A percentile compares a stretch with the other conserved stretches of the same genome.
Evolutionary conservation across 2,888 invertebrate genomes (phyloP).

Genomic region (Pandemis cinnamomeana): DNA sequence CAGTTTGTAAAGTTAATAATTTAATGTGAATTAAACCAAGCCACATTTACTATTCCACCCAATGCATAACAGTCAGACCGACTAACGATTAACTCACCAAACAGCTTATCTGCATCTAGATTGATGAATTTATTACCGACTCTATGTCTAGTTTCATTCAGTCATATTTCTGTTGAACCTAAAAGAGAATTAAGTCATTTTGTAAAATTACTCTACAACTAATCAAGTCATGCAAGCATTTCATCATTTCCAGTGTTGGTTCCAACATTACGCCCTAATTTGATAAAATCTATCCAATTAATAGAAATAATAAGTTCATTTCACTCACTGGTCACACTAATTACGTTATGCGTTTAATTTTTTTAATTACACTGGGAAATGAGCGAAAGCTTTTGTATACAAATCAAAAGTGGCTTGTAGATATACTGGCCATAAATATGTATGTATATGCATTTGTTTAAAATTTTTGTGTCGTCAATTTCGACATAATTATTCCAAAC

Average conservation of each 20-base stretch:
- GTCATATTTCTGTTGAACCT: slow-evolving; percentile 2
- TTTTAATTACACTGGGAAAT: slow-evolving; percentile 43
- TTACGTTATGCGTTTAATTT: slow-evolving; percentile 56
- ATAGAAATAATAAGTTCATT: slow-evolving; percentile 64
- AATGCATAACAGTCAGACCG: slow-evolving; percentile 10
- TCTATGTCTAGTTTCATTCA: not conserved
- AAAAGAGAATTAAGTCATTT: not conserved
- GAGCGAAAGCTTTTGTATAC: not conserved
- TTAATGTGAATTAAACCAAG: slow-evolving; percentile 36
- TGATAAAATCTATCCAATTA: slow-evolving; percentile 66
- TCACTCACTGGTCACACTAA: slow-evolving; percentile 53
- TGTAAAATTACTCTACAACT: slow-evolving; percentile 9
- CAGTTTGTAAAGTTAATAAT: slow-evolving; percentile 33
- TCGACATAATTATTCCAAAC: no score
- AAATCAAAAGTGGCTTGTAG: not conserved
- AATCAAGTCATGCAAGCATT: slow-evolving; percentile 35
- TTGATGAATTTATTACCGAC: not conserved
- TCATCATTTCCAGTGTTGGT: slow-evolving; percentile 39
- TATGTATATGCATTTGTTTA: not conserved
- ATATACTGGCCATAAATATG: not conserved
- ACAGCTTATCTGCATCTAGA: not conserved
- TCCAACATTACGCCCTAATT: slow-evolving; percentile 52
- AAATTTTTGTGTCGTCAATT: not conserved
- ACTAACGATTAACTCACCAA: not conserved
- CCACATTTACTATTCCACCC: slow-evolving; percentile 35